Evolutionary conservation across 2,888 invertebrate genomes (phyloP), one percentile per base, ranked within the genome.

Genomic region (Eremobia ochroleuca): DNA sequence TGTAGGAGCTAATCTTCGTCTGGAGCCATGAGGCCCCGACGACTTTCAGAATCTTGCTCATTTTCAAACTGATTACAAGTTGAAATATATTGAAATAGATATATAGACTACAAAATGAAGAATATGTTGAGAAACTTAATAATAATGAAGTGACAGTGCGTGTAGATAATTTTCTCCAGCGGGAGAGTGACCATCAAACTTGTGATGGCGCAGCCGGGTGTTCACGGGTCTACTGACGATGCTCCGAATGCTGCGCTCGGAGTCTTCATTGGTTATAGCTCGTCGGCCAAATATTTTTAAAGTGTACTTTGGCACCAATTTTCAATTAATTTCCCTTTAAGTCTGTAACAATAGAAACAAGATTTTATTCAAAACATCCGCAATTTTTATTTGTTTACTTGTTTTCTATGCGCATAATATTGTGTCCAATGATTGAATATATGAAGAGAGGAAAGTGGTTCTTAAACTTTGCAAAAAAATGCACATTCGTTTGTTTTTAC

Each of bases 1-100:
- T 97, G 92, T 98, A 98, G 61, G 98, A 98, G 92, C 98, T 98
- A 91, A 98, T 97, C 92, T 98, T 97, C 83, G 98, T 98, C 94
- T 98, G 98, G 89, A 98, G 97, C 98, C 98, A 98, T 76, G 98
- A 98, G 92, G 98, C 98, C 89, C 98, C 98, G 80, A 98, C 98
- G 83, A 98, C 98, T 97, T 98, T 98, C 93, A 98, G 95, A 97
- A 98, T 98, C 93, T 97, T 97, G 90, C 92, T 95, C 96, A 96
- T 96, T 92, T 91, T 93, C 71, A 79, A 81, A 81, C 37, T 80
- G 84, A 79, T 82, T 75, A 85, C 68, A 84, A 78, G 79, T 81
- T 76, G 73, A 77, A 75, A 74, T 86, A 82, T 76, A 77, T 74
- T 87, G 81, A 86, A 81, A 91, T 87, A 86, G 73, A 88, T 87